Percentiles rank a stretch among this genome's conserved stretches.
Evolutionary conservation across 2,113 vertebrate genomes (phyloP).

Genomic region (Scomber colias): DNA sequence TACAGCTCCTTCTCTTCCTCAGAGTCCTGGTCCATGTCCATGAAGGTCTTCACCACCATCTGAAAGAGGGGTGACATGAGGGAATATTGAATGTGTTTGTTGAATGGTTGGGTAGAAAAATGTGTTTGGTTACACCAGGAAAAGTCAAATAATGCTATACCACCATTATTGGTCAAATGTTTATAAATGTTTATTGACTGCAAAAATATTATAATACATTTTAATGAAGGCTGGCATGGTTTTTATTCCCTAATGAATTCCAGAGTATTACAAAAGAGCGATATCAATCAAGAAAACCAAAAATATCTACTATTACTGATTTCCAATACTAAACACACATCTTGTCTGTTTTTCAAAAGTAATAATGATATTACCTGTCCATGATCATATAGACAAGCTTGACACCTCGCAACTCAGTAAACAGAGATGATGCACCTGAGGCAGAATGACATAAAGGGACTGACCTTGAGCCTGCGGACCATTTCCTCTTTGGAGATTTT

Average conservation of each 20-base stretch:
- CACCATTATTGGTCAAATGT: too few species aligned
- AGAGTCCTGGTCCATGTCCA: conserved; percentile 99
- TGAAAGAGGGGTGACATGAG: conserved; percentile 63
- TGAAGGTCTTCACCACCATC: conserved; percentile 99
- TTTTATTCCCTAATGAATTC: not conserved
- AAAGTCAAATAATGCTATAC: not conserved
- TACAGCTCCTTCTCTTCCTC: conserved; percentile 99
- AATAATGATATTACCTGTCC: not conserved
- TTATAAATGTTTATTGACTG: too few species aligned
- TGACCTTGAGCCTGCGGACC: conserved; percentile 97
- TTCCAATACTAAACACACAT: not conserved
- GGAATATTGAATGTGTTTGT: not conserved
- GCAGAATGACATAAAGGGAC: not conserved
- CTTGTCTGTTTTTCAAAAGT: not conserved
- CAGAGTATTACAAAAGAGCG: not conserved
- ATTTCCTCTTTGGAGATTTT: conserved; percentile 99
- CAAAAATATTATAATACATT: too few species aligned
- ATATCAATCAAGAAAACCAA: too few species aligned
- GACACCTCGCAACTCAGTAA: not conserved
- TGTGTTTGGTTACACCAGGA: not conserved
- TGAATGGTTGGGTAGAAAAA: not conserved
- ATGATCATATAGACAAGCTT: not conserved
- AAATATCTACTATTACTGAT: not conserved
- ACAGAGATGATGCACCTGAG: not conserved
- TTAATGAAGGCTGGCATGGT: too few species aligned